Evolutionary conservation across 2,888 invertebrate species (phyloP).

Genomic region (Deilephila porcellus): DNA sequence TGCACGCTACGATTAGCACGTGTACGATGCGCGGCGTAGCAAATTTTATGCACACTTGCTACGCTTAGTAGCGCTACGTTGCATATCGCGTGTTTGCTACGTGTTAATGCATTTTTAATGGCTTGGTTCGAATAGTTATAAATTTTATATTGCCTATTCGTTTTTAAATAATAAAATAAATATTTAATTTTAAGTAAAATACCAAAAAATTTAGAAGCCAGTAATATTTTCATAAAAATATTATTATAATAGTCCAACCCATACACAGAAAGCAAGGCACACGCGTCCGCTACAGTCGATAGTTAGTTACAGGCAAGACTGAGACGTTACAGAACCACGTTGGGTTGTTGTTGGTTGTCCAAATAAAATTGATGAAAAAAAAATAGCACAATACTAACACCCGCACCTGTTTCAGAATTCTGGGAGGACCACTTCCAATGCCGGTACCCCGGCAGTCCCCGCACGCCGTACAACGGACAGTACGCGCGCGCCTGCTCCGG

Average conservation of each 20-base stretch:
- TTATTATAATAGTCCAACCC: no score
- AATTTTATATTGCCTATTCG: no score
- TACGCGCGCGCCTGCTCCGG: conserved; percentile 90
- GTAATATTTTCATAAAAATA: no score
- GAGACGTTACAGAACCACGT: no score
- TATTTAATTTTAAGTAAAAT: no score
- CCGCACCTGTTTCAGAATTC: conserved; percentile 87
- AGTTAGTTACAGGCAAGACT: no score
- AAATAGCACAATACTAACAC: background rate
- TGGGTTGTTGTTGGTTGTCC: no score
- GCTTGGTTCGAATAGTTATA: background rate
- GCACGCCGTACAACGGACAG: conserved; percentile 92
- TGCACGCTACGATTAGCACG: background rate
- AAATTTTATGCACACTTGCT: background rate
- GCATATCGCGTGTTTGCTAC: background rate
- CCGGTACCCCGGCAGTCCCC: conserved; percentile 91
- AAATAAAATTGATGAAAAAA: no score
- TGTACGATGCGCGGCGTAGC: background rate
- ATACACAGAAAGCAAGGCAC: no score
- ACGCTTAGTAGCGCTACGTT: background rate
- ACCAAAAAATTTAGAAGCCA: no score
- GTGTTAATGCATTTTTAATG: background rate
- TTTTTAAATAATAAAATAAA: no score
- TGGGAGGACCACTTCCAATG: conserved; percentile 98
- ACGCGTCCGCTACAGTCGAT: no score